phyloP scores from a whole-genome alignment of 2,888 invertebrate species.

The Dynastes tityus region DNA sequence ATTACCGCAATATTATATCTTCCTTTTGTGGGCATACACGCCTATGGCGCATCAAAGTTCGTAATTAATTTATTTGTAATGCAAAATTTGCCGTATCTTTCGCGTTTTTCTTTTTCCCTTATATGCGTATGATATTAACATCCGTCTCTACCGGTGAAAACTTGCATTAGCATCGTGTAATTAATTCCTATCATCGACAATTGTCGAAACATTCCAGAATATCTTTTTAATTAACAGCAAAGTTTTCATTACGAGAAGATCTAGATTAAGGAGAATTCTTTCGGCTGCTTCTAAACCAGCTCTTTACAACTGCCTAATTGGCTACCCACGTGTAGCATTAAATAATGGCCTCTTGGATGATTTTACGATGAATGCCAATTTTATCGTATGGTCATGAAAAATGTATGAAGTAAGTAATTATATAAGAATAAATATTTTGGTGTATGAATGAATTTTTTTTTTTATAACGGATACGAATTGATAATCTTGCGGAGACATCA shows the following conservation, averaged over 20 bases:
- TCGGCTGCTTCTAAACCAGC: neutral
- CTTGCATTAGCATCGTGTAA: constrained; percentile 13
- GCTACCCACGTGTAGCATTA: neutral
- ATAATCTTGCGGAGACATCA: no score
- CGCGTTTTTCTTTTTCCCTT: neutral
- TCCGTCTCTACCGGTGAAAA: neutral
- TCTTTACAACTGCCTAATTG: constrained; percentile 19
- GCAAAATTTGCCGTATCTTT: constrained; percentile 7
- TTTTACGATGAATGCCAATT: neutral
- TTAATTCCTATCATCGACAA: constrained; percentile 24
- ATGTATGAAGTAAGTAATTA: constrained; percentile 1
- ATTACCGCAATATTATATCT: constrained; percentile 12
- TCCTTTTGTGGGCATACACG: neutral
- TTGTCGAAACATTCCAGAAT: constrained; percentile 22
- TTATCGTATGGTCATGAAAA: neutral
- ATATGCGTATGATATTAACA: neutral
- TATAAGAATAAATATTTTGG: neutral
- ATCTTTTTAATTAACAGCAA: constrained; percentile 8
- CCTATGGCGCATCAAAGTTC: constrained; percentile 14
- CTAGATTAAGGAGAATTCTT: constrained; percentile 6
- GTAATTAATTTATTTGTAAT: constrained; percentile 10
- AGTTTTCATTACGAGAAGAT: neutral
- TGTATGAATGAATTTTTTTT: no score
- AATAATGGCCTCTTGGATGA: neutral
- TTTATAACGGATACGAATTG: no score